A percentile compares a stretch with the other conserved stretches of the same genome.
phyloP scores from a whole-genome alignment of 2,888 invertebrate species.

The Trissoscelio sp. region DNA sequence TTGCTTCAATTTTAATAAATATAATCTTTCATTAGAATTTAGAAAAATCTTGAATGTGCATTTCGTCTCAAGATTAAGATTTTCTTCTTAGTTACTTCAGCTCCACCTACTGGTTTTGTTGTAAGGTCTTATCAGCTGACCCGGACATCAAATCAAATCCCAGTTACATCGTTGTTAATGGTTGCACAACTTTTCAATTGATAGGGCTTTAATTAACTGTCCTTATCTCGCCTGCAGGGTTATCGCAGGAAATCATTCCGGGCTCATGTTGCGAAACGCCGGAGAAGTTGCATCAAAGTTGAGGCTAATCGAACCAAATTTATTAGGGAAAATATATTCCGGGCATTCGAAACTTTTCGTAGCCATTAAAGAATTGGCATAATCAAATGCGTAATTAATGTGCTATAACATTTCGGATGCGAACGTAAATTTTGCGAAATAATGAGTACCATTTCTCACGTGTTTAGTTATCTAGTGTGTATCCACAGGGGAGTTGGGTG shows the following conservation, averaged over 20 bases:
- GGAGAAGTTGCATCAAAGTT: constrained; percentile 1
- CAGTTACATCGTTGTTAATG: constrained; percentile 18
- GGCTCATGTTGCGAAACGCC: neutral
- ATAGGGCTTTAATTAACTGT: constrained; percentile 27
- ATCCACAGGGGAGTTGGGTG: constrained; percentile 42
- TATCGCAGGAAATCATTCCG: constrained; percentile 14
- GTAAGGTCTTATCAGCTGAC: neutral
- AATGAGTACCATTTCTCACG: constrained; percentile 51
- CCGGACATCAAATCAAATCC: constrained; percentile 5
- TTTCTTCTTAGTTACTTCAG: no score
- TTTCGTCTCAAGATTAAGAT: no score
- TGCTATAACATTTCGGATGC: neutral
- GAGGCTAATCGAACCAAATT: no score
- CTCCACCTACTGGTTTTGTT: neutral
- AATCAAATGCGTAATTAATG: constrained; percentile 7
- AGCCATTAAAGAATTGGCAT: no score
- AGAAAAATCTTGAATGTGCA: no score
- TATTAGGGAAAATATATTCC: no score
- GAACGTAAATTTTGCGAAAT: constrained; percentile 31
- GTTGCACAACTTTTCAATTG: constrained; percentile 18
- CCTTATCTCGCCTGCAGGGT: constrained; percentile 11
- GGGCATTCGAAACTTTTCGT: no score
- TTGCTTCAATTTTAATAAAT: no score
- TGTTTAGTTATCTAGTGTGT: constrained; percentile 53
- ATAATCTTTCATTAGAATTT: no score